A percentile compares a stretch with the other conserved stretches of the same genome.
phyloP scores from a whole-genome alignment of 23 tunicate genomes.

The Styela clava region DNA sequence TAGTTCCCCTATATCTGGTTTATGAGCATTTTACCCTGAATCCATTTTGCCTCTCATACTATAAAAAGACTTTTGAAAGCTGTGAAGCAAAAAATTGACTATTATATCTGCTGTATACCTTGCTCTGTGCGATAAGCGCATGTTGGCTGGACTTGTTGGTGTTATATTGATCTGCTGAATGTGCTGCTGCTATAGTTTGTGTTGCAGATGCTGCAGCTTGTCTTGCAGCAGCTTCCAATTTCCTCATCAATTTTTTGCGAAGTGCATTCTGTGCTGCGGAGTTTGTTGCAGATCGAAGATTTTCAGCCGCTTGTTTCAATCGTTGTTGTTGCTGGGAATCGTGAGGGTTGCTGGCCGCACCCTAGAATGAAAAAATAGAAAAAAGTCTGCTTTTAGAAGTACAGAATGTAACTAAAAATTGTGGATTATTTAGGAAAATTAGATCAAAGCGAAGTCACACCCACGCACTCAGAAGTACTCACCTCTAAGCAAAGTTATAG shows the following conservation, averaged over 20 bases:
- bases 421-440: not conserved
- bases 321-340: conserved; percentile 90
- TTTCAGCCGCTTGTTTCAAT: conserved; percentile 86
- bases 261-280: conserved; percentile 91
- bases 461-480: too few species aligned
- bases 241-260: conserved; percentile 66
- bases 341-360: conserved; percentile 92
- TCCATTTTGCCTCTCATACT: too few species aligned
- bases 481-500: too few species aligned
- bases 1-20: too few species aligned
- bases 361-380: conserved; percentile 46
- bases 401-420: not conserved
- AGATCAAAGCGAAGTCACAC: too few species aligned
- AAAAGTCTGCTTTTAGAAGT: not conserved
- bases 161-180: conserved; percentile 77
- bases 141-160: conserved; percentile 84
- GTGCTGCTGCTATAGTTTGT: conserved; percentile 88
- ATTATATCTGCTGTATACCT: too few species aligned
- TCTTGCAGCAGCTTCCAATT: conserved; percentile 73
- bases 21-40: too few species aligned
- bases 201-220: conserved; percentile 95
- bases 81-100: too few species aligned
- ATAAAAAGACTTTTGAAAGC: too few species aligned
- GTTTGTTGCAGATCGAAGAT: conserved; percentile 86
- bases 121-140: conserved; percentile 76